Evolutionary conservation across 2,797 vertebrate species (phyloP), one percentile per base, ranked within the genome.

Genomic region (Arremon aurantiirostris): DNA sequence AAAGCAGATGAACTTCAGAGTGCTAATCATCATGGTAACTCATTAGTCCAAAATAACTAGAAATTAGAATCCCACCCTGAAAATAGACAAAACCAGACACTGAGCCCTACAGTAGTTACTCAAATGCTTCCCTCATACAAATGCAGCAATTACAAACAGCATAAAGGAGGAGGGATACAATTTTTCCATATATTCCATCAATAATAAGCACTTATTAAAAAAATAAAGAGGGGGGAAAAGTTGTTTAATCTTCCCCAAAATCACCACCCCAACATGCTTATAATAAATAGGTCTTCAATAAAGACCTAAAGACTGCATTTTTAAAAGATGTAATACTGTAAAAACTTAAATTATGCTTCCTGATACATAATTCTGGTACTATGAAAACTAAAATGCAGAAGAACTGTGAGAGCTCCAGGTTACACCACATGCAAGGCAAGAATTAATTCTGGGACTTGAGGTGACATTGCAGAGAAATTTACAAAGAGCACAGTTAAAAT

Each of bases 141-240:
- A 55, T 24, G 14, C 13, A 68, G 34, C 34, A 30, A 64, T 66
- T 60, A 70, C 21, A 71, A 71, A 49, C 5, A 65, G 11, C 8
- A 34, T 8, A 66, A 41, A 4, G 26, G 86, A 44, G 16, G 5
- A 68, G 11, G 11, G 7, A 12, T 73, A 80, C 4, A 8, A 9
- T 22, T 76, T 87, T 63, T 34, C 5, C 14, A 39, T 27, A 18
- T 14, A 63, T 12, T 73, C 23, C 21, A 77, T n/a, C 23, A 12
- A 56, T 13, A 72, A 66, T 18, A 72, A 55, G 5, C 12, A 44
- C 34, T 47, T 61, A 22, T 35, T 32, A 1, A 23, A 76, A 41
- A 44, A 6, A 46, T 57, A 24, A 63, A 24, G 0, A 6, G 2
- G 4, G 4, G 2, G 5, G 5, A 4, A 32, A 80, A 52, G 12